Percentiles rank a stretch among this genome's conserved stretches.
Evolutionary conservation across 2,113 vertebrate genomes (phyloP).

Genomic region (Dicerorhinus sumatrensis): DNA sequence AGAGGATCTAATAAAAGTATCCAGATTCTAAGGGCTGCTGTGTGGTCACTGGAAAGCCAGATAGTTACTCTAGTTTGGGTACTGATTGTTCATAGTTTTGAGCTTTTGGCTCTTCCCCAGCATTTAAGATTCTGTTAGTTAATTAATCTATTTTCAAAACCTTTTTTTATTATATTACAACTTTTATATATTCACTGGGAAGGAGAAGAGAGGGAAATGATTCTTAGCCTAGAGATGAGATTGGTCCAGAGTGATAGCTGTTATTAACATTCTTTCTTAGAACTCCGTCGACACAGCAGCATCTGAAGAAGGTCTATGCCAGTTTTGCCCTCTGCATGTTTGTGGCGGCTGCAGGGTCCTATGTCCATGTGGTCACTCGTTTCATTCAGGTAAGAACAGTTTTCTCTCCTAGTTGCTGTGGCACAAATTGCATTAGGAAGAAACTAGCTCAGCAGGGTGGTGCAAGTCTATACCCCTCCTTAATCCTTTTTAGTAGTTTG

Average conservation of each 20-base stretch:
- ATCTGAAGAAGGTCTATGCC: constrained; percentile 97
- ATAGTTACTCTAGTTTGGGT: neutral
- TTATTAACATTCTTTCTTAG: constrained; percentile 80
- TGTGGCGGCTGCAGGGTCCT: constrained; percentile 93
- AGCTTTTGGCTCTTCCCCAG: neutral
- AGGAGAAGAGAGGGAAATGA: neutral
- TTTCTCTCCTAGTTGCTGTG: neutral
- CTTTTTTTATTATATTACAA: neutral
- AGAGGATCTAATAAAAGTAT: neutral
- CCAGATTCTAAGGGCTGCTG: neutral
- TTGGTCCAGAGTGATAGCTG: neutral
- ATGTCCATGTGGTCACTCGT: constrained; percentile 92
- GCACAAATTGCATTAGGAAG: neutral
- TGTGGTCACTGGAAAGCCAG: neutral
- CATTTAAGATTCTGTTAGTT: constrained; percentile 41
- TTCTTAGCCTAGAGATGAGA: neutral
- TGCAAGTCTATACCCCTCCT: neutral
- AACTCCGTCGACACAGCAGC: constrained; percentile 95
- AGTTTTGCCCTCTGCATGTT: constrained; percentile 95
- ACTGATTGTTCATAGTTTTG: neutral
- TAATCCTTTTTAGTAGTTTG: constrained; percentile 14
- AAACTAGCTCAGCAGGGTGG: neutral
- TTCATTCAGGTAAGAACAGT: constrained; percentile 92
- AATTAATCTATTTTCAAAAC: constrained; percentile 42
- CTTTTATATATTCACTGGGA: neutral